phyloP scores from a whole-genome alignment of 1,140 invertebrate genomes.

The Aleiodes sp. region DNA sequence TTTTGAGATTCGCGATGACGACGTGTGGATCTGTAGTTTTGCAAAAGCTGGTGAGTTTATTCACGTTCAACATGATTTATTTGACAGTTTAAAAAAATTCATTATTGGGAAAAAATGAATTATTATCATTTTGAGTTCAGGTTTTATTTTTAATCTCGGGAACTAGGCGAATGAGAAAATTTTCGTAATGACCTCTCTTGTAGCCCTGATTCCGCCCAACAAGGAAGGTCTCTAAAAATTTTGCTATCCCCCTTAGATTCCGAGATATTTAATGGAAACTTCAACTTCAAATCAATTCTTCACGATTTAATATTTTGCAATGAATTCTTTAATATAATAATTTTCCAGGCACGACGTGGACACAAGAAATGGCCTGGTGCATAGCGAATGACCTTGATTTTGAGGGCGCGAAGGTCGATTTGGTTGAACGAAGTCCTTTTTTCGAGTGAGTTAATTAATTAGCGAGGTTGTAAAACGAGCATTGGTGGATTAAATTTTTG shows the following conservation, averaged over 20 bases:
- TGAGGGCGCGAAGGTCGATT: constrained; percentile 57
- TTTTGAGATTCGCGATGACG: constrained; percentile 60
- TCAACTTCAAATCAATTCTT: no score
- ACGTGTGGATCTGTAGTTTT: constrained; percentile 64
- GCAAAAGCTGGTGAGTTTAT: constrained; percentile 62
- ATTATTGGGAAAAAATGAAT: no score
- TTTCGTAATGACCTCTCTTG: no score
- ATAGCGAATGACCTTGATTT: constrained; percentile 67
- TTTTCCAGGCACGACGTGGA: constrained; percentile 68
- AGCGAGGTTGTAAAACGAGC: neutral
- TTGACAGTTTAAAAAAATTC: neutral
- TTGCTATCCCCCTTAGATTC: no score
- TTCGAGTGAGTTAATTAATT: constrained; percentile 44
- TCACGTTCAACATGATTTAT: neutral
- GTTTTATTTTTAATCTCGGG: no score
- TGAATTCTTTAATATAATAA: no score
- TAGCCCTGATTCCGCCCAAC: no score
- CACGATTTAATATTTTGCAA: no score
- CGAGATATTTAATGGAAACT: no score
- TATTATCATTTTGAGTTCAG: no score
- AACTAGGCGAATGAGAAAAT: no score
- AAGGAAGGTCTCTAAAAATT: no score
- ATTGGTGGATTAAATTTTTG: neutral
- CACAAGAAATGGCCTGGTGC: constrained; percentile 71
- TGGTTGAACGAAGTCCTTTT: constrained; percentile 47